These are phyloP conservation scores for Dicycla oo DNA, from an alignment of 2,888 invertebrate genomes.

Conservation along the genomic window DNA sequence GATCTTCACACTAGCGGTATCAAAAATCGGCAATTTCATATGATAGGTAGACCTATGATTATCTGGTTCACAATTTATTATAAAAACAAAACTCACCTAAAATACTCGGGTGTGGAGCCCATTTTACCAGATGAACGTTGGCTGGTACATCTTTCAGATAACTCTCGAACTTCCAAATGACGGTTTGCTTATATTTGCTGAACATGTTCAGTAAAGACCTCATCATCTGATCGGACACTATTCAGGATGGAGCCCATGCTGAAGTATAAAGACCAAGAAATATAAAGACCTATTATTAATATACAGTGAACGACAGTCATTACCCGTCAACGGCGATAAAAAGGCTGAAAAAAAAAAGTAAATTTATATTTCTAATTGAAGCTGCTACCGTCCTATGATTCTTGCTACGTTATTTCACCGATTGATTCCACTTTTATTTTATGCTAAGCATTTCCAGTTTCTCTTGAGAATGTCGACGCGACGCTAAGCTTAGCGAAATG, in stretches of 20 bases:
- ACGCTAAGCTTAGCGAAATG: background rate
- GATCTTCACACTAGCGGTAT: no score
- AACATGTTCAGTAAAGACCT: slow-evolving; percentile 74
- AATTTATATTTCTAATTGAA: background rate
- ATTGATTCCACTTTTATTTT: background rate
- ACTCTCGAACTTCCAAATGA: slow-evolving; percentile 83
- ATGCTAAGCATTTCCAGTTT: background rate
- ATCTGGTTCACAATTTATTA: background rate
- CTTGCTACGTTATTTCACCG: background rate
- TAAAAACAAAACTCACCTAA: slow-evolving; percentile 65
- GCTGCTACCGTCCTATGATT: background rate
- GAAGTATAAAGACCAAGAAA: no score
- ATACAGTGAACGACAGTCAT: no score
- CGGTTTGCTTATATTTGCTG: slow-evolving; percentile 75
- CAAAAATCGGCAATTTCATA: no score
- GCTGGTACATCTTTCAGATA: slow-evolving; percentile 71
- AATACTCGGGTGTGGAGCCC: slow-evolving; percentile 82
- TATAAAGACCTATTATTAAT: no score
- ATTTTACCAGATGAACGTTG: slow-evolving; percentile 79
- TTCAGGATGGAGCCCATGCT: slow-evolving; percentile 77
- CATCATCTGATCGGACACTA: slow-evolving; percentile 73
- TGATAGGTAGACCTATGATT: no score
- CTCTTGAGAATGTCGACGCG: background rate
- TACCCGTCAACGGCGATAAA: background rate
- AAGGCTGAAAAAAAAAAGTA: background rate